phyloP scores from a whole-genome alignment of 1,140 invertebrate species.

The Drosophila leontia region DNA sequence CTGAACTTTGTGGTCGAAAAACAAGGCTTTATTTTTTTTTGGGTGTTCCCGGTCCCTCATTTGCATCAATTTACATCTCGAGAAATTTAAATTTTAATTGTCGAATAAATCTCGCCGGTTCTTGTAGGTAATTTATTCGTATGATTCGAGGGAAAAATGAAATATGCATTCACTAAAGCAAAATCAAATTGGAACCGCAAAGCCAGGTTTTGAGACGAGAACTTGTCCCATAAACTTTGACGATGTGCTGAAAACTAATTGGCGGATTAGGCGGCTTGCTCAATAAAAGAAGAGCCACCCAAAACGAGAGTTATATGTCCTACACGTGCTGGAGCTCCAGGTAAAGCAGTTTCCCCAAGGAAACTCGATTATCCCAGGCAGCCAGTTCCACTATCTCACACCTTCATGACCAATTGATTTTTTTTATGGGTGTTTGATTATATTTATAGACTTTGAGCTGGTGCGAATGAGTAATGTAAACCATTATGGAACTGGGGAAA shows the following conservation, averaged over 20 bases:
- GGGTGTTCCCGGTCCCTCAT: constrained; percentile 62
- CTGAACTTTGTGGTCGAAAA: constrained; percentile 68
- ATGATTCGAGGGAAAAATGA: constrained; percentile 37
- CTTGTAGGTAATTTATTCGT: constrained; percentile 40
- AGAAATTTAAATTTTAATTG: constrained; percentile 52
- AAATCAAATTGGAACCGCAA: constrained; percentile 58
- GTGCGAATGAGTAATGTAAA: constrained; percentile 50
- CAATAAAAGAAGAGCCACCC: constrained; percentile 17
- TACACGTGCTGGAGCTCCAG: constrained; percentile 24
- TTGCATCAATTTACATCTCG: constrained; percentile 69
- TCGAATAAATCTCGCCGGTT: constrained; percentile 65
- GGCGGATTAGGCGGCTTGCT: constrained; percentile 29
- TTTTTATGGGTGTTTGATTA: constrained; percentile 30
- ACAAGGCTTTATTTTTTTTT: constrained; percentile 31
- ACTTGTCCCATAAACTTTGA: constrained; percentile 65
- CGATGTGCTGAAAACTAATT: constrained; percentile 66
- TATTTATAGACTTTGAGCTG: constrained; percentile 20
- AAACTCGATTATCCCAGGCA: neutral
- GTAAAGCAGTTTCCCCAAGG: neutral
- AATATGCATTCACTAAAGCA: constrained; percentile 53
- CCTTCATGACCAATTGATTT: constrained; percentile 53
- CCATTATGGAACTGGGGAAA: neutral
- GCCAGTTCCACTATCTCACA: constrained; percentile 49
- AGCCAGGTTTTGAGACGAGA: constrained; percentile 27
- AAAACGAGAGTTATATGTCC: constrained; percentile 19